Conservation (phyloP, 2,797 vertebrate genomes). For the Clarias fuscus region DNA sequence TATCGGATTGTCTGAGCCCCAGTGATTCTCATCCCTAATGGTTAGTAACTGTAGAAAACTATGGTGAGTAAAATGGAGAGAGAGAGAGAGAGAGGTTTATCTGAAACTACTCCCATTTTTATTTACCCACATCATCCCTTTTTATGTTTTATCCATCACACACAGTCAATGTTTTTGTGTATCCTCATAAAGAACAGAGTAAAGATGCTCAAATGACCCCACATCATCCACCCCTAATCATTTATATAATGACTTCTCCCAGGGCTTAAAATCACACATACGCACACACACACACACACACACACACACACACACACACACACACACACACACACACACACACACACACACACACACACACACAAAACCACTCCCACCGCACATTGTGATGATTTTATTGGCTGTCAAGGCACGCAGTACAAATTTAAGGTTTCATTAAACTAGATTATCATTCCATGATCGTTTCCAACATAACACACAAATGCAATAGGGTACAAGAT, state of each 20-base stretch:
- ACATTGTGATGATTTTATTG: background rate
- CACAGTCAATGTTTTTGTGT: background rate
- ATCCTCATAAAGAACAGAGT: background rate
- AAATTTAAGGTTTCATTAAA: background rate
- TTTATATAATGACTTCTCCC: constrained; percentile 46
- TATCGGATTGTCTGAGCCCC: no score
- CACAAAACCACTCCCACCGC: constrained; percentile 18
- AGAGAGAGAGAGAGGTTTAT: background rate
- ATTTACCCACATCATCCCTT: background rate
- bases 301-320: background rate
- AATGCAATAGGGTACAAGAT: no score
- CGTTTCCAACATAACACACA: no score
- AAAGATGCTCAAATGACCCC: constrained; percentile 17
- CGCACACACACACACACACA: background rate
- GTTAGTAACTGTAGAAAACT: no score
- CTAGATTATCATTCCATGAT: no score
- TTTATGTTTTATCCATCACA: background rate
- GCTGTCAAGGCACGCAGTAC: background rate
- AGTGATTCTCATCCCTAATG: no score
- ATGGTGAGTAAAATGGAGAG: no score
- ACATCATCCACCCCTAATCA: constrained; percentile 39
- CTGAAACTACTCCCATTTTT: background rate
- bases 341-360: background rate
- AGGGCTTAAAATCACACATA: background rate
- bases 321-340: background rate